Conservation (phyloP, 2,888 invertebrate species). For the Troides oblongomaculatus region DNA sequence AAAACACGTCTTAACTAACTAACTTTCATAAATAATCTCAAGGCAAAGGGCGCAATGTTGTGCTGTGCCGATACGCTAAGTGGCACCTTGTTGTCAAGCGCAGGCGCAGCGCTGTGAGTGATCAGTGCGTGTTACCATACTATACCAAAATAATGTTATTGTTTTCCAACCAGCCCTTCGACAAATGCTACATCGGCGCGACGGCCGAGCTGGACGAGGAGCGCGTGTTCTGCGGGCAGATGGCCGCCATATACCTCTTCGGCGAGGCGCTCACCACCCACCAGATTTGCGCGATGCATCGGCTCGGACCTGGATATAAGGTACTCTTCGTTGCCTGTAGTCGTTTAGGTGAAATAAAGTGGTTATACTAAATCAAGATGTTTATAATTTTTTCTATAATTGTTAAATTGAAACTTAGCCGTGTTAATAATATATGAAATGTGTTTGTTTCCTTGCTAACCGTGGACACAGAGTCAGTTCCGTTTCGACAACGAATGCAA, state of each 20-base stretch:
- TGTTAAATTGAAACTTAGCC: background rate
- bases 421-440: conserved; percentile 25
- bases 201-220: conserved; percentile 98
- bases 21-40: no score
- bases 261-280: conserved; percentile 98
- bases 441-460: conserved; percentile 60
- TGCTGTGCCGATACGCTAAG: no score
- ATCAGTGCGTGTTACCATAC: no score
- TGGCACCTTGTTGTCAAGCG: no score
- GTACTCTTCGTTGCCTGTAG: conserved; percentile 66
- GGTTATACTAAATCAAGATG: no score
- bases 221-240: conserved; percentile 99
- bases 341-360: no score
- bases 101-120: no score
- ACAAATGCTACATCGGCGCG: conserved; percentile 99
- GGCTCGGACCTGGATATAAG: conserved; percentile 99
- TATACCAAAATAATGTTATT: background rate
- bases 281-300: conserved; percentile 99
- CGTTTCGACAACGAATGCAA: conserved; percentile 99
- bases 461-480: conserved; percentile 94
- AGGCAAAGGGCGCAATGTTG: no score
- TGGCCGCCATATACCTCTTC: conserved; percentile 99
- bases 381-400: no score
- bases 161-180: conserved; percentile 89
- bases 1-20: no score